phyloP scores from a whole-genome alignment of 53 echinoderm and acorn worm species.

The Temnopleurus reevesii region DNA sequence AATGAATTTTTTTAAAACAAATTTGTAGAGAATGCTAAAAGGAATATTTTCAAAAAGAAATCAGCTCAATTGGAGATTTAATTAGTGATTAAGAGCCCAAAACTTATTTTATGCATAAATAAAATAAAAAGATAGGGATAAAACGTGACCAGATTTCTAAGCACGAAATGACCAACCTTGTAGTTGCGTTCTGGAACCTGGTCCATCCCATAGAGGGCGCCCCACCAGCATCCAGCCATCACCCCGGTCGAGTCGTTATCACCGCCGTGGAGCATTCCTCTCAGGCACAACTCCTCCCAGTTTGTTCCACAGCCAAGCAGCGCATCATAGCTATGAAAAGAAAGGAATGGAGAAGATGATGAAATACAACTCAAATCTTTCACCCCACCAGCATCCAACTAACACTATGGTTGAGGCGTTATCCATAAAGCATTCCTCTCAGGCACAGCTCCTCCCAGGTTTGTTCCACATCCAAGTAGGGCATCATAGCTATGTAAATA shows the following conservation, averaged over 20 bases:
- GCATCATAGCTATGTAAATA: conserved; percentile 80
- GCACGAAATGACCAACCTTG: conserved; percentile 55
- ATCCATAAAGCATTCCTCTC: conserved; percentile 83
- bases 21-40: too few species aligned
- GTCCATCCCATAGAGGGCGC: conserved; percentile 78
- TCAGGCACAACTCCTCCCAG: conserved; percentile 86
- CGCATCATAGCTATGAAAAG: conserved; percentile 82
- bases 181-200: conserved; percentile 78
- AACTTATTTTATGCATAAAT: not conserved
- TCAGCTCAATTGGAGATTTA: too few species aligned
- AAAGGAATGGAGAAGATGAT: too few species aligned
- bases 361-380: too few species aligned
- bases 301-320: conserved; percentile 79
- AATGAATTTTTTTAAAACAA: too few species aligned
- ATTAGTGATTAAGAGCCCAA: too few species aligned
- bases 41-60: too few species aligned
- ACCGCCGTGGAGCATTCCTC: conserved; percentile 86
- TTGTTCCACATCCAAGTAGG: conserved; percentile 77
- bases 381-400: conserved; percentile 88
- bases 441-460: conserved; percentile 89
- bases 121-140: not conserved
- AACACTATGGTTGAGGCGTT: conserved; percentile 90
- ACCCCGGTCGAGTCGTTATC: conserved; percentile 92
- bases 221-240: conserved; percentile 92
- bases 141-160: not conserved